Evolutionary conservation across 2,888 invertebrate genomes (phyloP).

Genomic region (Dicranocentrus wangi): DNA sequence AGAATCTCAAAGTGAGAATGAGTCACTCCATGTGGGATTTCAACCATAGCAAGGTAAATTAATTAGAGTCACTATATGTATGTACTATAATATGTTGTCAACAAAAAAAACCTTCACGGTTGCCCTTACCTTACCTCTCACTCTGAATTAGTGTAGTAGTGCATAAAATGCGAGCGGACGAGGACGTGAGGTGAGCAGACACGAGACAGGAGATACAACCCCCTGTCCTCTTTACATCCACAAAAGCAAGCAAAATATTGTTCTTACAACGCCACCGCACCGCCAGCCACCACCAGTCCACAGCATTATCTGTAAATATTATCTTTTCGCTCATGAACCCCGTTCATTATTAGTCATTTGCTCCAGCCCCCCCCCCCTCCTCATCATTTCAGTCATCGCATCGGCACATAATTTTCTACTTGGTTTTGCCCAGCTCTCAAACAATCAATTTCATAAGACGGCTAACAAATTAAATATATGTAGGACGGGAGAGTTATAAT

Average conservation of each 20-base stretch:
- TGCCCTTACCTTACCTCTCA: background rate
- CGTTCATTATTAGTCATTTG: background rate
- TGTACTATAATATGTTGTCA: background rate
- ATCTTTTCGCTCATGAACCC: background rate
- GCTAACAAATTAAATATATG: background rate
- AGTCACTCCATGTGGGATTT: conserved; percentile 34
- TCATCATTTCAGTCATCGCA: conserved; percentile 7
- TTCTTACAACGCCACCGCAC: background rate
- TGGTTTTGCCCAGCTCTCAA: no score
- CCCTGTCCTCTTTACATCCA: background rate
- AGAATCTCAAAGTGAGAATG: conserved; percentile 2
- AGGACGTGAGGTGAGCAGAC: background rate
- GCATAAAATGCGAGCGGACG: background rate
- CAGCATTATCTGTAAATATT: no score
- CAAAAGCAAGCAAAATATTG: background rate
- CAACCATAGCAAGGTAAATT: conserved; percentile 58
- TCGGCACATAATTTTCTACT: background rate
- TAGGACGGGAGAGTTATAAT: no score
- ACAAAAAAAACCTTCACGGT: background rate
- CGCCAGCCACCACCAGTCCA: no score
- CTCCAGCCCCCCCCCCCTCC: background rate
- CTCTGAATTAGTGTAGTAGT: background rate
- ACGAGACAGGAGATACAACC: background rate
- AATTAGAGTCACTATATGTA: conserved; percentile 35
- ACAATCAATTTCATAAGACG: background rate